These are phyloP conservation scores for Tuberolachnus salignus DNA, from an alignment of 2,888 invertebrate species.

Conservation along the genomic window DNA sequence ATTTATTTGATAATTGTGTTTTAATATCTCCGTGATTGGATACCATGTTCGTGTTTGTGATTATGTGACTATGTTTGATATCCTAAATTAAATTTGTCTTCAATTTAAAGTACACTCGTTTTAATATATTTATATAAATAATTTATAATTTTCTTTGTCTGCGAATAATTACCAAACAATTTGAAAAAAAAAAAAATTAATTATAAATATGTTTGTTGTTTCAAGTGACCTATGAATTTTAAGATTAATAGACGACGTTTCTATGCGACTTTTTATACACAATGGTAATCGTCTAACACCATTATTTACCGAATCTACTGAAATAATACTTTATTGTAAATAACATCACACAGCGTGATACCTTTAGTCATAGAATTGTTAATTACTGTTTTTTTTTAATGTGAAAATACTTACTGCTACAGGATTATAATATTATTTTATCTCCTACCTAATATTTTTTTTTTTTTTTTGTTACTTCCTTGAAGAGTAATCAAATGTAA, in stretches of 20 bases:
- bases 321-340: not conserved
- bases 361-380: not conserved
- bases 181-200: not conserved
- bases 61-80: too few relatives aligned
- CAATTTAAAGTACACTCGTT: too few relatives aligned
- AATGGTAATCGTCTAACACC: not conserved
- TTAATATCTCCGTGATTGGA: too few relatives aligned
- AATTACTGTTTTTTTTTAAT: constrained; percentile 26
- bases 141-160: not conserved
- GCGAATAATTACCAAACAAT: not conserved
- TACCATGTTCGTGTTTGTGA: too few relatives aligned
- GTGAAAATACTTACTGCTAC: not conserved
- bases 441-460: not conserved
- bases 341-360: not conserved
- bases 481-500: not conserved
- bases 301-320: constrained; percentile 17
- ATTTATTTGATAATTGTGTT: too few relatives aligned
- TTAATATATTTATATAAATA: not conserved
- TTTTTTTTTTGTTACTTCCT: not conserved
- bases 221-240: not conserved
- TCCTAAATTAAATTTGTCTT: too few relatives aligned
- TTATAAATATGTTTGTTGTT: not conserved
- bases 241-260: not conserved
- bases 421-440: not conserved
- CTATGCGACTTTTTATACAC: not conserved